These are phyloP conservation scores for Fragum fragum DNA, from an alignment of 2,888 invertebrate genomes.

Conservation along the genomic window DNA sequence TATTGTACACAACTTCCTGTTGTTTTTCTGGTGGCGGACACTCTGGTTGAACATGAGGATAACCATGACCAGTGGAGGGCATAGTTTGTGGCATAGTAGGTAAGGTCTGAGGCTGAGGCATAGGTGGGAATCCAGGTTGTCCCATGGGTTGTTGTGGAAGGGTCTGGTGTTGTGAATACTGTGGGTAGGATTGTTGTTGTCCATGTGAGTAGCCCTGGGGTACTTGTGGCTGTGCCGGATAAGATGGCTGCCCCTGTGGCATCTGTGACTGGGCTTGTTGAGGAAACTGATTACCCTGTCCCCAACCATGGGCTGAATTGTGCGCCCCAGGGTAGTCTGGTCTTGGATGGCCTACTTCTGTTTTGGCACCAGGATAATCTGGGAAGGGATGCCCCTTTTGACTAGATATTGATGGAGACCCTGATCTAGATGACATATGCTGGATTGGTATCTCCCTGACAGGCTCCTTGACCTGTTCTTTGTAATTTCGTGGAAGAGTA, in stretches of 20 bases:
- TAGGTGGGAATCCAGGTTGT: conserved; percentile 34
- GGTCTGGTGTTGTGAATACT: conserved; percentile 34
- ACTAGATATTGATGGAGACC: conserved; percentile 31
- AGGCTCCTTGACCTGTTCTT: conserved; percentile 41
- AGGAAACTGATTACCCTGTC: conserved; percentile 14
- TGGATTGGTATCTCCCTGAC: conserved; percentile 79
- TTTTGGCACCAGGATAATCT: conserved; percentile 41
- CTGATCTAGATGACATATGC: conserved; percentile 61
- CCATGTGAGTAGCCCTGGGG: neutral
- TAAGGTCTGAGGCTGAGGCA: neutral
- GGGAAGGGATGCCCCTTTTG: conserved; percentile 27
- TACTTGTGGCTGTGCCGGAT: neutral
- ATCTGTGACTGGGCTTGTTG: conserved; percentile 6
- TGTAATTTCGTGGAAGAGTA: conserved; percentile 63
- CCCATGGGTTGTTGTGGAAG: conserved; percentile 20
- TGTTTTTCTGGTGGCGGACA: conserved; percentile 51
- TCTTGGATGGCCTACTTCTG: conserved; percentile 22
- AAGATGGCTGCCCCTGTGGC: conserved; percentile 28
- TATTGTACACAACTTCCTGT: conserved; percentile 56
- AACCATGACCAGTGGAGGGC: neutral
- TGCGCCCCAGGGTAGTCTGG: conserved; percentile 52
- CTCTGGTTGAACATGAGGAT: conserved; percentile 41
- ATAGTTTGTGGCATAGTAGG: neutral
- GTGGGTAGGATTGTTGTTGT: conserved; percentile 24
- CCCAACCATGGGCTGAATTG: conserved; percentile 29